Conservation (phyloP, 2,797 vertebrate genomes). For the Gastrophryne carolinensis region DNA sequence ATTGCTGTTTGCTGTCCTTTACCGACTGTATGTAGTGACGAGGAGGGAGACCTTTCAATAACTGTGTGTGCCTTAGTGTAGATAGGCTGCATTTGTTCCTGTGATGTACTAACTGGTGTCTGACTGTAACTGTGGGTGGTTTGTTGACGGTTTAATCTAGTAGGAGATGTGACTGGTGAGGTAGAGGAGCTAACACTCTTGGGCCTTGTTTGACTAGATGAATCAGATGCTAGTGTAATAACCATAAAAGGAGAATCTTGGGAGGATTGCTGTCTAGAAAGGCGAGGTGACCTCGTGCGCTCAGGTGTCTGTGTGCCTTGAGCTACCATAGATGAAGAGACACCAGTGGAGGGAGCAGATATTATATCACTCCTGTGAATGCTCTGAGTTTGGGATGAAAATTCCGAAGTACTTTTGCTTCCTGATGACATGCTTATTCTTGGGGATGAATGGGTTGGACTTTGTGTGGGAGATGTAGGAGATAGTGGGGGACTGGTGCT, state of each 20-base stretch:
- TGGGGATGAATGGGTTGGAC: slow-evolving; percentile 74
- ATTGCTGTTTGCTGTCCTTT: slow-evolving; percentile 72
- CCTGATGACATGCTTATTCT: slow-evolving; percentile 62
- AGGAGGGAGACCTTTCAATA: slow-evolving; percentile 64
- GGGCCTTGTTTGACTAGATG: slow-evolving; percentile 80
- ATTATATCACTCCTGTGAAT: slow-evolving; percentile 64
- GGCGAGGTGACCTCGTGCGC: slow-evolving; percentile 75
- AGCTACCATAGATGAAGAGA: slow-evolving; percentile 73
- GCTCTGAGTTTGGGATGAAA: slow-evolving; percentile 89
- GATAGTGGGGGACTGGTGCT: slow-evolving; percentile 86
- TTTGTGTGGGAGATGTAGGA: slow-evolving; percentile 85
- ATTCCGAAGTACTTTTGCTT: slow-evolving; percentile 78
- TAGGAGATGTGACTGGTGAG: slow-evolving; percentile 88
- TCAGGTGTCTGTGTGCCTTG: slow-evolving; percentile 83
- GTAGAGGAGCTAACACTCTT: slow-evolving; percentile 82
- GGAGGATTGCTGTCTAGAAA: slow-evolving; percentile 86
- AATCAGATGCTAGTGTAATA: slow-evolving; percentile 83
- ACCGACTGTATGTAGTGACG: slow-evolving; percentile 53
- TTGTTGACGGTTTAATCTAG: slow-evolving; percentile 75
- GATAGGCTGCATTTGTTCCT: slow-evolving; percentile 71
- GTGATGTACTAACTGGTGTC: slow-evolving; percentile 66
- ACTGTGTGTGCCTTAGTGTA: slow-evolving; percentile 68
- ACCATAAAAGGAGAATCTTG: slow-evolving; percentile 88
- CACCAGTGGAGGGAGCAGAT: slow-evolving; percentile 61
- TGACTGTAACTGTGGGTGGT: slow-evolving; percentile 76